phyloP scores from a whole-genome alignment of 2,888 invertebrate genomes.

The Malthinus flaveolus region DNA sequence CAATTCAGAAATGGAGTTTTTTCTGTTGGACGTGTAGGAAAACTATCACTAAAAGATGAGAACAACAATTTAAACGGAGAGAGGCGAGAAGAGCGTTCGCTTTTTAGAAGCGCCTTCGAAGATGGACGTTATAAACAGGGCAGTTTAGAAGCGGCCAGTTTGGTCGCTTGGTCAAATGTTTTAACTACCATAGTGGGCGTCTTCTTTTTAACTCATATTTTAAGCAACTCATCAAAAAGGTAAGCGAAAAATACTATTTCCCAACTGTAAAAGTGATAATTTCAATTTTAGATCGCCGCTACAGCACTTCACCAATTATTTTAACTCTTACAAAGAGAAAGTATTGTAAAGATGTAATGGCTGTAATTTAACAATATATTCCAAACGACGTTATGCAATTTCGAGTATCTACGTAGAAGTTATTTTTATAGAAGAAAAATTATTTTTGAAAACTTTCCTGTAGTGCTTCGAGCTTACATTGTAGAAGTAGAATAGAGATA shows the following conservation, averaged over 20 bases:
- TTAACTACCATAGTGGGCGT: not conserved
- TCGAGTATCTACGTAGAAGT: not conserved
- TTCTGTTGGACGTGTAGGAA: too few relatives aligned
- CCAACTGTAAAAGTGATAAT: not conserved
- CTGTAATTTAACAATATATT: not conserved
- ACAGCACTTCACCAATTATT: not conserved
- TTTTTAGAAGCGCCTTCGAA: too few relatives aligned
- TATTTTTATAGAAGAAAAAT: conserved; percentile 1
- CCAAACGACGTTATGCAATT: too few relatives aligned
- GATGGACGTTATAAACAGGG: too few relatives aligned
- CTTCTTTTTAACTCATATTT: not conserved
- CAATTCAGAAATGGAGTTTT: too few relatives aligned
- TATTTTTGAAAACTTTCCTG: conserved; percentile 2
- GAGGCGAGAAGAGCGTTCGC: too few relatives aligned
- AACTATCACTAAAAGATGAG: too few relatives aligned
- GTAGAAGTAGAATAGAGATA: too few relatives aligned
- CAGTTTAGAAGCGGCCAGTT: too few relatives aligned
- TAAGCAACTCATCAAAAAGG: conserved; percentile 2
- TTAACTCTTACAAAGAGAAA: not conserved
- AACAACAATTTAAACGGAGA: too few relatives aligned
- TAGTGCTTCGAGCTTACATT: not conserved
- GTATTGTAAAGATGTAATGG: not conserved
- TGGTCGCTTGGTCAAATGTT: not conserved
- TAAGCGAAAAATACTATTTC: not conserved
- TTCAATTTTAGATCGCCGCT: not conserved